Evolutionary conservation across 2,113 vertebrate genomes (phyloP).

Genomic region (Myotis yumanensis): DNA sequence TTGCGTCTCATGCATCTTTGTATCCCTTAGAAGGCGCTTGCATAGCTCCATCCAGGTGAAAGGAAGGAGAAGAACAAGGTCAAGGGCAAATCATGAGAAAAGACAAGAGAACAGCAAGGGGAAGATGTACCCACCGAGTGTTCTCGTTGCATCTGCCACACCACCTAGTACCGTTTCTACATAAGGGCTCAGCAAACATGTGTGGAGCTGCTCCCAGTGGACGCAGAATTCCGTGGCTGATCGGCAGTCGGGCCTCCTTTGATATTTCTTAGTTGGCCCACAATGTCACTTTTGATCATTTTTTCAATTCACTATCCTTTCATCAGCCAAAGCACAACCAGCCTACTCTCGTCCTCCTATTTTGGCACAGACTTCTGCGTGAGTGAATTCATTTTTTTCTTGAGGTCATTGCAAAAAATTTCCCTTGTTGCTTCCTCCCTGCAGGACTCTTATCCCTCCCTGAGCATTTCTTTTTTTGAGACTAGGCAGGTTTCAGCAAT

Average conservation of each 20-base stretch:
- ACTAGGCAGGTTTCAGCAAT: constrained; percentile 78
- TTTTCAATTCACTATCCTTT: constrained; percentile 68
- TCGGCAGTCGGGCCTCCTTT: constrained; percentile 31
- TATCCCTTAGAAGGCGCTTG: neutral
- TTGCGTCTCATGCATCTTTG: neutral
- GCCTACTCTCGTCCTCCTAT: constrained; percentile 6
- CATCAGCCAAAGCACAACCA: constrained; percentile 51
- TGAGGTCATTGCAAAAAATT: constrained; percentile 54
- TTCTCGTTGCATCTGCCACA: rapidly evolving
- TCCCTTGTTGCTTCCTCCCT: constrained; percentile 68
- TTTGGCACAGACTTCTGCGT: constrained; percentile 7
- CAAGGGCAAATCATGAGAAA: neutral
- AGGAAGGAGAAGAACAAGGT: neutral
- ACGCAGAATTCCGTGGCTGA: neutral
- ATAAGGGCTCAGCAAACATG: neutral
- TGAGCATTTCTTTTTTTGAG: constrained; percentile 63
- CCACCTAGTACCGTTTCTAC: neutral
- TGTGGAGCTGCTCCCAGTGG: neutral
- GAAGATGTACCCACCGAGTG: rapidly evolving
- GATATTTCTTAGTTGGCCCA: constrained; percentile 61
- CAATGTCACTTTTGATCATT: constrained; percentile 64
- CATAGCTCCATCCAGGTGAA: neutral
- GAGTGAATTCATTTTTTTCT: constrained; percentile 46
- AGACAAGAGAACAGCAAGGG: neutral
- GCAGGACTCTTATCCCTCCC: constrained; percentile 66